These are phyloP conservation scores for Australoheros scitulus DNA, from an alignment of 2,113 vertebrate genomes.

Conservation along the genomic window DNA sequence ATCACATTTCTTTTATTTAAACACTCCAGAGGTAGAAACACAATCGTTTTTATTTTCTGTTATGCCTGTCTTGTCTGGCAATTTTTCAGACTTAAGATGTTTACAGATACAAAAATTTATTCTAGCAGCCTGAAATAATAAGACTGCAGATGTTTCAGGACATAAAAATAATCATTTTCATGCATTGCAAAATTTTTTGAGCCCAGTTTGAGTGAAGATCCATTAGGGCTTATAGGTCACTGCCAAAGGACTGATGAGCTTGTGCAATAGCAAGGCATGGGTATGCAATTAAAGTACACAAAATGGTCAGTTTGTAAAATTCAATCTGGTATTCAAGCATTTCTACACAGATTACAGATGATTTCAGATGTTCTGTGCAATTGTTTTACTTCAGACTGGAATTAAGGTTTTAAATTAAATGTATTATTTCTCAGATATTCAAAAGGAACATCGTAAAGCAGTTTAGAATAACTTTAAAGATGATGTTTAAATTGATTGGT, in stretches of 20 bases:
- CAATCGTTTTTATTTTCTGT: too few species aligned
- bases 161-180: not conserved
- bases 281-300: not conserved
- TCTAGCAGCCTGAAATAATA: too few species aligned
- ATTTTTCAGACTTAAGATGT: too few species aligned
- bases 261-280: not conserved
- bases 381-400: not conserved
- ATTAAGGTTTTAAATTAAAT: too few species aligned
- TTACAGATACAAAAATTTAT: too few species aligned
- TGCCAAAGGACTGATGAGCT: not conserved
- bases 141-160: not conserved
- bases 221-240: too few species aligned
- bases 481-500: not conserved
- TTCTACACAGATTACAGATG: not conserved
- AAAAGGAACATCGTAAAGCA: not conserved
- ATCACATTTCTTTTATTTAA: not conserved
- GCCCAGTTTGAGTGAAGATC: not conserved
- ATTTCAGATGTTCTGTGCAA: not conserved
- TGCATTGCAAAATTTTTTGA: not conserved
- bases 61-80: too few species aligned
- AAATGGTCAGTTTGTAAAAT: not conserved
- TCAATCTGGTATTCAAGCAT: not conserved
- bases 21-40: too few species aligned
- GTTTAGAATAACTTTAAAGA: not conserved
- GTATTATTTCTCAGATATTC: too few species aligned